Conservation (phyloP, 1,140 invertebrate species). For the Psilanteris sp. region DNA sequence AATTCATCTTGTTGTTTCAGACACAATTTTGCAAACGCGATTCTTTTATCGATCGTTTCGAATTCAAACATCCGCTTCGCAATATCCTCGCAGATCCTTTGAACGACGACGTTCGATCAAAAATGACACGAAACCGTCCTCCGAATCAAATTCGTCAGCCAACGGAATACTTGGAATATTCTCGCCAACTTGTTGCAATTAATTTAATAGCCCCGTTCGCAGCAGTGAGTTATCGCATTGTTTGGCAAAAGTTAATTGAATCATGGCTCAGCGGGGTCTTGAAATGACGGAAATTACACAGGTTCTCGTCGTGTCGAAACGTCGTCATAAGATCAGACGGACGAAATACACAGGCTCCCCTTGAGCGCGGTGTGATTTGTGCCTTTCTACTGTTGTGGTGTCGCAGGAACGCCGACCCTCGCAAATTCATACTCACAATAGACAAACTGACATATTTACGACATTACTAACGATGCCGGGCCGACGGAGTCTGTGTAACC, state of each 20-base stretch:
- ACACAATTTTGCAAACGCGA: no score
- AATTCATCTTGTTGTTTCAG: no score
- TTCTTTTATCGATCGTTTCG: no score
- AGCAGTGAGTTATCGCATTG: neutral
- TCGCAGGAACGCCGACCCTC: slow-evolving; percentile 34
- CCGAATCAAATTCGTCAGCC: no score
- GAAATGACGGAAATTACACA: slow-evolving; percentile 37
- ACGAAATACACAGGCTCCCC: slow-evolving; percentile 14
- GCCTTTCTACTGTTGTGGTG: slow-evolving; percentile 33
- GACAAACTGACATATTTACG: slow-evolving; percentile 61
- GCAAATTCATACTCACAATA: slow-evolving; percentile 54
- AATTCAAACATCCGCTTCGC: no score
- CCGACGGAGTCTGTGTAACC: slow-evolving; percentile 52
- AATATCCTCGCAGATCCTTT: no score
- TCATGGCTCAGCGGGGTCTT: neutral
- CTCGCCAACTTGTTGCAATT: no score
- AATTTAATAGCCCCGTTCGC: no score
- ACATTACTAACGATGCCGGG: slow-evolving; percentile 42
- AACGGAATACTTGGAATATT: no score
- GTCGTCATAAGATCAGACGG: slow-evolving; percentile 30
- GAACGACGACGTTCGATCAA: no score
- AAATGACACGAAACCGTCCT: neutral
- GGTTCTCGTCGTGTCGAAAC: slow-evolving; percentile 19
- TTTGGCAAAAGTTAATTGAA: slow-evolving; percentile 17
- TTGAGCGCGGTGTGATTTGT: slow-evolving; percentile 27